Conservation (phyloP, 2,797 vertebrate species). For the Dendrocincla fuliginosa region DNA sequence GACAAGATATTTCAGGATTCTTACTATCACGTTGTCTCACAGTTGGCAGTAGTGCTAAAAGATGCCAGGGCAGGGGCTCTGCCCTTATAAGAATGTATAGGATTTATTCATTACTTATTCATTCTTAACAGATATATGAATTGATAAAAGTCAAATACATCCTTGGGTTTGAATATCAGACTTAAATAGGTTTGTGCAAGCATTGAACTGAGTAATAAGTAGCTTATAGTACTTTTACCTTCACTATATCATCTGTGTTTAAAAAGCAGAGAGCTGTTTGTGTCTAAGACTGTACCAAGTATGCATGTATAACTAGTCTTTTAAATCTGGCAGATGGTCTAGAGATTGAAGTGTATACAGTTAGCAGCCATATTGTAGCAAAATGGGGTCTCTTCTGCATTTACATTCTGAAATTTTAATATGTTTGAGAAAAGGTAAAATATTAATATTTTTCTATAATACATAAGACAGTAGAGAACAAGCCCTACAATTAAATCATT, state of each 20-base stretch:
- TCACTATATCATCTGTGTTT: background rate
- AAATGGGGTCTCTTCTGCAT: background rate
- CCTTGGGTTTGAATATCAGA: background rate
- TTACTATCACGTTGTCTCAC: background rate
- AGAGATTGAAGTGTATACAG: background rate
- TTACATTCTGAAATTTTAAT: background rate
- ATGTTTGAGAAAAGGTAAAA: background rate
- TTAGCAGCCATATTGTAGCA: background rate
- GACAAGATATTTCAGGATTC: background rate
- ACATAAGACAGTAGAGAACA: background rate
- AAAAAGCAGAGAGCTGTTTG: slow-evolving; percentile 12
- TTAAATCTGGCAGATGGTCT: background rate
- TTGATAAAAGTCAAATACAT: background rate
- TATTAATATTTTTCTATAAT: background rate
- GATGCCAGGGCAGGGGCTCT: background rate
- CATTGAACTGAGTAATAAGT: background rate
- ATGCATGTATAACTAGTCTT: background rate
- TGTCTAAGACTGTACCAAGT: background rate
- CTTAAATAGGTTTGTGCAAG: background rate
- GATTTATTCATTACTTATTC: background rate
- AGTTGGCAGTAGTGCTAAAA: background rate
- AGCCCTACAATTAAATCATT: background rate
- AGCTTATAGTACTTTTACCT: background rate
- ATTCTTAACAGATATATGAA: background rate
- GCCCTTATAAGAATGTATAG: background rate